Evolutionary conservation across 2,113 vertebrate genomes (phyloP).

Genomic region (Butorides virescens): DNA sequence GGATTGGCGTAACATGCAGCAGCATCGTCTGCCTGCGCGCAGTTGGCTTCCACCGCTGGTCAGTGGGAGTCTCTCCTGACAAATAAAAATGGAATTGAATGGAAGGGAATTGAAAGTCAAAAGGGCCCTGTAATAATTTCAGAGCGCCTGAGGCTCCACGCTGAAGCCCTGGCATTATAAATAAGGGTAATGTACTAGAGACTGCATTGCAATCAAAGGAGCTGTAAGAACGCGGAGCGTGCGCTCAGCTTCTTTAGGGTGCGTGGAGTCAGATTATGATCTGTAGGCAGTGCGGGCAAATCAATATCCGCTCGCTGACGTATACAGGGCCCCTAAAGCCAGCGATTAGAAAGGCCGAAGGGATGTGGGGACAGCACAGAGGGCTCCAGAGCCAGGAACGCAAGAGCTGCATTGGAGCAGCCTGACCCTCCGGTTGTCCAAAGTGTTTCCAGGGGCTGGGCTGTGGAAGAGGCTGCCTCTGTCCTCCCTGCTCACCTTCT

Average conservation of each 20-base stretch:
- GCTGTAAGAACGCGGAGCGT: not conserved
- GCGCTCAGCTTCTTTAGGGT: constrained; percentile 26
- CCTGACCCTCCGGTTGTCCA: accelerated
- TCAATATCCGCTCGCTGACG: constrained; percentile 8
- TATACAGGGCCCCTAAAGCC: not conserved
- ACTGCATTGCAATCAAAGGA: constrained; percentile 57
- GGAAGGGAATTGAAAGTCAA: constrained; percentile 72
- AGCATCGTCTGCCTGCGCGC: not conserved
- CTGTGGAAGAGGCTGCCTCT: not conserved
- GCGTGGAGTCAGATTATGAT: constrained; percentile 22
- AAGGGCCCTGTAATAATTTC: constrained; percentile 70
- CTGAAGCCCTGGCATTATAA: constrained; percentile 54
- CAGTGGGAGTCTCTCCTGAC: constrained; percentile 26
- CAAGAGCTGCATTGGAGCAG: not conserved
- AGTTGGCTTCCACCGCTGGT: not conserved
- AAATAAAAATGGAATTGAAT: constrained; percentile 60
- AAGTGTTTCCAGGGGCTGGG: not conserved
- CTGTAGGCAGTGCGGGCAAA: constrained; percentile 19
- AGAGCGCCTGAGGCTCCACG: constrained; percentile 41
- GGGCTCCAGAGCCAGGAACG: not conserved
- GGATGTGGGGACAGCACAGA: not conserved
- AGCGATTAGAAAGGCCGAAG: not conserved
- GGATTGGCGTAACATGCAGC: not conserved
- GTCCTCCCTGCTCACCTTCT: not conserved
- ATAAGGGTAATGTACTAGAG: constrained; percentile 70